A percentile compares a stretch with the other conserved stretches of the same genome.
Conservation (phyloP, 92 coral and sea anemone genomes). For the Epizoanthus stellaris region DNA sequence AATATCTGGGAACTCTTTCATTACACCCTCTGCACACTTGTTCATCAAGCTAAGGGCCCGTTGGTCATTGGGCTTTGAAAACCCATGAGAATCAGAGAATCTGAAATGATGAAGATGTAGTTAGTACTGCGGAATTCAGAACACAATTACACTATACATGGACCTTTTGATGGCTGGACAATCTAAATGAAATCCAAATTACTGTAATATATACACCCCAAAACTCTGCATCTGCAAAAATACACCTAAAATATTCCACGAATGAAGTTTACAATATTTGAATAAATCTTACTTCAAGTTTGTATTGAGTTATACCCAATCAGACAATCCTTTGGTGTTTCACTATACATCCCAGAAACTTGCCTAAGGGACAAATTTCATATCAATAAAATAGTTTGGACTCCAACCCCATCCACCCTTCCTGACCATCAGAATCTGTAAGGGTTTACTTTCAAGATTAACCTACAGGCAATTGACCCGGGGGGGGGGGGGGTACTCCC, state of each 20-base stretch:
- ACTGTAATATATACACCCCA: too few relatives aligned
- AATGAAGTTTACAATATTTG: neutral
- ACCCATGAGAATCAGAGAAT: constrained; percentile 91
- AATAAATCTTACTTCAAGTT: neutral
- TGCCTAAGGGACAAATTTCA: too few relatives aligned
- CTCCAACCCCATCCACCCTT: too few relatives aligned
- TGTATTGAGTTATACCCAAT: neutral
- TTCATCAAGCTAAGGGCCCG: constrained; percentile 87
- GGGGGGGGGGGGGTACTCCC: too few relatives aligned
- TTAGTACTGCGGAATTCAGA: neutral
- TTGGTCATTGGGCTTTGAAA: constrained; percentile 91
- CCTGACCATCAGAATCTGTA: too few relatives aligned
- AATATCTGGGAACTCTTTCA: constrained; percentile 93
- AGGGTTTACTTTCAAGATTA: too few relatives aligned
- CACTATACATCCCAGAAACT: too few relatives aligned
- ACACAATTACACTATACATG: neutral
- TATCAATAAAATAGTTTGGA: too few relatives aligned
- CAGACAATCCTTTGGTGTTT: too few relatives aligned
- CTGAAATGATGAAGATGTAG: constrained; percentile 38
- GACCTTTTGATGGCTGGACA: neutral
- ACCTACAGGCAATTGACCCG: too few relatives aligned
- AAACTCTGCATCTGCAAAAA: too few relatives aligned
- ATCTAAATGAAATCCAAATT: neutral
- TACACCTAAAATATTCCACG: too few relatives aligned
- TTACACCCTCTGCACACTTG: constrained; percentile 85